Evolutionary conservation across 2,888 invertebrate species (phyloP), one percentile per base, ranked within the genome.

Genomic region (Nemoura dubitans): DNA sequence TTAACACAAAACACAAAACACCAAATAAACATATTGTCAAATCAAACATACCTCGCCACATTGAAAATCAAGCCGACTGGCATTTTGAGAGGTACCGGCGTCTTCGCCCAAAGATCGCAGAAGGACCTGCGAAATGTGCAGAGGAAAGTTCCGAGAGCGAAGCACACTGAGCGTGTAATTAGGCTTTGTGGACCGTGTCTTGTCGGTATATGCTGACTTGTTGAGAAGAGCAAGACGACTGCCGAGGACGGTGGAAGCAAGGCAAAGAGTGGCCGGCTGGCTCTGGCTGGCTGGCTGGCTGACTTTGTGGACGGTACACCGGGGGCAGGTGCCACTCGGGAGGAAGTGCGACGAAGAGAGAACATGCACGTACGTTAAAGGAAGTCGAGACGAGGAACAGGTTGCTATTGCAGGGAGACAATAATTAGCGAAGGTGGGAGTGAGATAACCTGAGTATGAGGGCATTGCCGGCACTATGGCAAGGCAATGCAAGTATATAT

Each of bases 381-480:
- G 83, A 83, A 84, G 84, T 76, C 84, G 59, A 59, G 76, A 59
- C 59, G 59, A 28, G 21, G 59, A 84, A 27, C 76, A 84, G 76
- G 81, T 29, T 28, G 36, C 36, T 36, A n/a, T 36, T 36, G 81
- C n/a, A 30, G 81, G 28, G 78, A 81, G 29, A 81, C 30, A 81
- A 84, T 59, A 76, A 84, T 59, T 84, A 76, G 84, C 59, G 84
- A 25, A 84, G 84, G 84, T 59, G 36, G 83, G 83, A 84, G 84
- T 28, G 84, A 84, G 84, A 84, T 76, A 59, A 59, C 42, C 30
- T 42, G 43, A 42, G 81, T 30, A 81, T 43, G 84, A 84, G 84
- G 84, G 84, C 84, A 84, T 84, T 84, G 84, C 76, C 84, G n/a
- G 84, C 21, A 28, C 59, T 59, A 14, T 59, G 10, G 59, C 59